These are phyloP conservation scores for Mallotus villosus DNA, from an alignment of 2,797 vertebrate species.

Conservation along the genomic window DNA sequence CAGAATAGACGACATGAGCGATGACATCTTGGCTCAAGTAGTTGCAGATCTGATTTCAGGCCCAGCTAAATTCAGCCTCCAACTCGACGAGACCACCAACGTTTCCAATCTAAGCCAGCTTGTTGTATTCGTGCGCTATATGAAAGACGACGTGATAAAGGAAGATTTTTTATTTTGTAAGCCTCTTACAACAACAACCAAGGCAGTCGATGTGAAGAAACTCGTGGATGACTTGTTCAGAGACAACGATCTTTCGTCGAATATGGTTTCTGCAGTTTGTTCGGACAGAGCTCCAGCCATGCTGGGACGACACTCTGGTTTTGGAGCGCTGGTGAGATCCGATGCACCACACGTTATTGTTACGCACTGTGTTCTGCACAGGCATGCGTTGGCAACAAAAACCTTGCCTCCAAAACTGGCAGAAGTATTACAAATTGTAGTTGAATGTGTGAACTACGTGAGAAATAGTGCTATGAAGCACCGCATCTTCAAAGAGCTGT, in stretches of 20 bases:
- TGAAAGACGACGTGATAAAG: constrained; percentile 31
- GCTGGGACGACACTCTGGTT: constrained; percentile 25
- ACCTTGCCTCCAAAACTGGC: constrained; percentile 41
- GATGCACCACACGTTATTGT: constrained; percentile 31
- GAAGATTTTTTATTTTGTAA: constrained; percentile 31
- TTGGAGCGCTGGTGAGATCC: constrained; percentile 12
- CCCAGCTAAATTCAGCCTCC: neutral
- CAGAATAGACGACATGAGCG: constrained; percentile 6
- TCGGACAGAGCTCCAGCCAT: constrained; percentile 28
- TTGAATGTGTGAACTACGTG: constrained; percentile 38
- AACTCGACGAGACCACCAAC: constrained; percentile 12
- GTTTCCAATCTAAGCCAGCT: constrained; percentile 1
- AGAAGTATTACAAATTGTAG: constrained; percentile 39
- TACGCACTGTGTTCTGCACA: constrained; percentile 36
- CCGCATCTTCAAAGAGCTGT: constrained; percentile 25
- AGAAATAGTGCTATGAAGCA: constrained; percentile 31
- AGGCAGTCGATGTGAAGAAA: constrained; percentile 33
- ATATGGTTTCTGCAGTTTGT: constrained; percentile 41
- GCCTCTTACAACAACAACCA: constrained; percentile 29
- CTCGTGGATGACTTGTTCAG: constrained; percentile 40
- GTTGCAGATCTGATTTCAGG: neutral
- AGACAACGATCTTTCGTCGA: constrained; percentile 37
- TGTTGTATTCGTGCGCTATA: constrained; percentile 30
- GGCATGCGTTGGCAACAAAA: constrained; percentile 40
- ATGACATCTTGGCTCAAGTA: neutral